These are phyloP conservation scores for Eledona agricola DNA, from an alignment of 2,888 invertebrate genomes.

Conservation along the genomic window DNA sequence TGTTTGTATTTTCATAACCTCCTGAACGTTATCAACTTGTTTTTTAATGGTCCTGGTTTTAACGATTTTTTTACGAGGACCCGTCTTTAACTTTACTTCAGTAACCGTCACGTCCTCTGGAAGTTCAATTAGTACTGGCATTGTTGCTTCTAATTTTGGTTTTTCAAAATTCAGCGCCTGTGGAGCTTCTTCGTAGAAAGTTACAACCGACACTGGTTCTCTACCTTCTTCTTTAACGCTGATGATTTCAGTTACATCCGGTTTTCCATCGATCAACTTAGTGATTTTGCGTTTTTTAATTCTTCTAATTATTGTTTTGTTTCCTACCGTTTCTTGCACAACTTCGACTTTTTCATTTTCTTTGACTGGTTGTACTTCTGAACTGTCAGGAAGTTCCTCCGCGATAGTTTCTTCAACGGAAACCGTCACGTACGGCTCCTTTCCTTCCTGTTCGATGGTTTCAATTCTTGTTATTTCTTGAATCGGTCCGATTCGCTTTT, in stretches of 20 bases:
- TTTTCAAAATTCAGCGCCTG: no score
- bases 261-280: constrained; percentile 57
- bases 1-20: constrained; percentile 26
- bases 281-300: constrained; percentile 63
- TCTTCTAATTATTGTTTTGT: constrained; percentile 53
- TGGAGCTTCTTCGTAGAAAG: no score
- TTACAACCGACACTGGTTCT: constrained; percentile 52
- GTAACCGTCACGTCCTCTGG: constrained; percentile 45
- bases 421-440: constrained; percentile 62
- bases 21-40: constrained; percentile 28
- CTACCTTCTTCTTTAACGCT: constrained; percentile 32
- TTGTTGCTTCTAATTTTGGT: constrained; percentile 40
- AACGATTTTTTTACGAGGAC: constrained; percentile 15
- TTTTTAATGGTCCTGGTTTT: constrained; percentile 33
- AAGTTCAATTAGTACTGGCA: constrained; percentile 42
- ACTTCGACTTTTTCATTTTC: constrained; percentile 58
- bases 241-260: constrained; percentile 53
- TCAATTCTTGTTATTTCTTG: constrained; percentile 62
- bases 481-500: constrained; percentile 60
- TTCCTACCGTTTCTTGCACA: constrained; percentile 41
- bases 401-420: constrained; percentile 41
- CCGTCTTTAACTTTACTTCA: constrained; percentile 37
- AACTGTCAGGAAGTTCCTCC: constrained; percentile 48
- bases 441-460: constrained; percentile 58
- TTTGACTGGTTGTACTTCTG: constrained; percentile 44